Evolutionary conservation across 2,797 vertebrate species (phyloP), one percentile per base, ranked within the genome.

Genomic region (Chiropotes sagulatus): DNA sequence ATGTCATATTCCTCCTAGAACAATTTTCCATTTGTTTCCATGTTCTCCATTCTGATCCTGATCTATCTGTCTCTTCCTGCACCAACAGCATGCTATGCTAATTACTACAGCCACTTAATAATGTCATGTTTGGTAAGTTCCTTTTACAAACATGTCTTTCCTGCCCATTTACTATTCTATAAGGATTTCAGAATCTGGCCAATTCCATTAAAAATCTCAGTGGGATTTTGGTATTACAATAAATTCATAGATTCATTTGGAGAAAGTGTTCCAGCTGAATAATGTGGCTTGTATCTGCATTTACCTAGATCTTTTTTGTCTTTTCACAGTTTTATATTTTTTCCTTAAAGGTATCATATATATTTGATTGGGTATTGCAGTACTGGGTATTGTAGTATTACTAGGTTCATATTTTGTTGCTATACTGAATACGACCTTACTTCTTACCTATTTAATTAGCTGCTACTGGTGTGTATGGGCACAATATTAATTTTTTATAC

Each of bases 131-230:
- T 90, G 39, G 3, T 58, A 93, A 92, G n/a, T 79, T 95, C 44
- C 58, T 94, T 93, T 93, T 67, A 96, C 46, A 93, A 79, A 93
- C 1, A 67, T 48, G 12, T 79, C 75, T 90, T 79, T 67, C 88
- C 30, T 95, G 57, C 41, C 72, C 70, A 83, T 75, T 94, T 73
- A 90, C 85, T 76, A 76, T 80, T 95, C 78, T 91, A n/a, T 13
- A 85, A 88, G 84, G 41, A 88, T 89, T 95, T 94, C 28, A 93
- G 46, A 93, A 94, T 95, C 54, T 85, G 36, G 36, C 26, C 24
- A 80, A 19, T 96, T 92, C n/a, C 64, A 73, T 44, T 87, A 84
- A 90, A 95, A 84, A 88, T 83, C 41, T 88, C 83, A 84, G 54
- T 80, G 91, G 22, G 54, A 92, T 72, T 93, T 81, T 48, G 64